Evolutionary conservation across 2,888 invertebrate genomes (phyloP).

Genomic region (Eulithis prunata): DNA sequence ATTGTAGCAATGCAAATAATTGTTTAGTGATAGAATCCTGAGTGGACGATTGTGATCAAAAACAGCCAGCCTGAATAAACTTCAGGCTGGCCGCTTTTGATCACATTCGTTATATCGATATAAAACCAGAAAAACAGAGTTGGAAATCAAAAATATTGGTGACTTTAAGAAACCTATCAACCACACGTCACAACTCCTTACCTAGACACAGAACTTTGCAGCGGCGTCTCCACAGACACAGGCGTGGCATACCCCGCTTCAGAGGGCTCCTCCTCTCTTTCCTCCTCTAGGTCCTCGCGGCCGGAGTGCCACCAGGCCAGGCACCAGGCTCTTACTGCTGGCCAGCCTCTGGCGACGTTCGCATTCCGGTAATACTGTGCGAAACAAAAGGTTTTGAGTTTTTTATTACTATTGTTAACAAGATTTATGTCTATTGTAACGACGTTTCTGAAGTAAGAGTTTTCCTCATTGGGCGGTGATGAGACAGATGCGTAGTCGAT

Average conservation of each 20-base stretch:
- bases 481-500: too few relatives aligned
- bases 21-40: background rate
- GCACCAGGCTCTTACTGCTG: constrained; percentile 89
- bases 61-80: too few relatives aligned
- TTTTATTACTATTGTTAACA: background rate
- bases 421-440: too few relatives aligned
- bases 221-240: constrained; percentile 93
- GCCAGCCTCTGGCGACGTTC: constrained; percentile 72
- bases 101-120: too few relatives aligned
- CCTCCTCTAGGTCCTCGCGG: constrained; percentile 91
- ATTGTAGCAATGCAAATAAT: background rate
- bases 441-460: too few relatives aligned
- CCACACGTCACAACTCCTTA: constrained; percentile 51
- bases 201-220: constrained; percentile 93
- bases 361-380: constrained; percentile 59
- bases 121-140: too few relatives aligned
- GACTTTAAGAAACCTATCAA: too few relatives aligned
- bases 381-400: background rate
- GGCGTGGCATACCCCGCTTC: constrained; percentile 91
- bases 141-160: too few relatives aligned
- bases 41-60: too few relatives aligned
- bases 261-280: constrained; percentile 91
- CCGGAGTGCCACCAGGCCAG: constrained; percentile 96
- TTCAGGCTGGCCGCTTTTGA: too few relatives aligned
- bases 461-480: too few relatives aligned